Base-by-base conservation (phyloP, 1,140 invertebrate species). In the Caenorhabditis latens region DNA sequence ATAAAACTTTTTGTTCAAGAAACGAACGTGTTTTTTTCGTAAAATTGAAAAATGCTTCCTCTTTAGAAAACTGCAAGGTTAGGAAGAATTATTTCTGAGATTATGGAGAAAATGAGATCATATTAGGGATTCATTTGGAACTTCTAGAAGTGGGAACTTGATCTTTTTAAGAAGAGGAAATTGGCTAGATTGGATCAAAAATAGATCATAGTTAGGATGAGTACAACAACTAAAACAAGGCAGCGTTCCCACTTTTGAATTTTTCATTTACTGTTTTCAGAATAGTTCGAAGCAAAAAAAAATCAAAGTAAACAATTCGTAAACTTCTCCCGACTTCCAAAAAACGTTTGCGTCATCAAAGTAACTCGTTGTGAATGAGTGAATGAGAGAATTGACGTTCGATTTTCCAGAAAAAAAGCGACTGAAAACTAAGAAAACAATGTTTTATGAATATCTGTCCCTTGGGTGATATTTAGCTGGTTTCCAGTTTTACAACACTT, bases 401-500 rank as follows among this genome's bases (percentile, higher is more conserved):
- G 32, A 65, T 65, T 42, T 65, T 42, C 21, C 61, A 4, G 40
- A 9, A 65, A 65, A 65, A 65, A 40, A 40, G 32, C n/a, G 24
- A 40, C 7, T 6, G 13, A 65, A 65, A 65, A 65, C 21, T 32
- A 11, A 24, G 40, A 58, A 65, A 65, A 65, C 61, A 65, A 58
- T 58, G 32, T 58, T 58, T 21, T 65, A 9, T 32, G 61, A 65
- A 65, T 32, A 65, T 65, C 40, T 40, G 24, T 65, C 61, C 61
- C 61, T 14, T 11, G 61, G 32, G 61, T 40, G 9, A 65, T 40
- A 65, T 65, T 42, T 6, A 13, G 32, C 40, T 65, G 16, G 32
- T 65, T 65, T 65, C 40, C 40, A 40, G 32, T 65, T 65, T 65
- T 40, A 65, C 61, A 65, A 65, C 61, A 65, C 8, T 42, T 58